Conservation (phyloP, 2,113 vertebrate genomes). For the Petrocephalus microphthalmus region DNA sequence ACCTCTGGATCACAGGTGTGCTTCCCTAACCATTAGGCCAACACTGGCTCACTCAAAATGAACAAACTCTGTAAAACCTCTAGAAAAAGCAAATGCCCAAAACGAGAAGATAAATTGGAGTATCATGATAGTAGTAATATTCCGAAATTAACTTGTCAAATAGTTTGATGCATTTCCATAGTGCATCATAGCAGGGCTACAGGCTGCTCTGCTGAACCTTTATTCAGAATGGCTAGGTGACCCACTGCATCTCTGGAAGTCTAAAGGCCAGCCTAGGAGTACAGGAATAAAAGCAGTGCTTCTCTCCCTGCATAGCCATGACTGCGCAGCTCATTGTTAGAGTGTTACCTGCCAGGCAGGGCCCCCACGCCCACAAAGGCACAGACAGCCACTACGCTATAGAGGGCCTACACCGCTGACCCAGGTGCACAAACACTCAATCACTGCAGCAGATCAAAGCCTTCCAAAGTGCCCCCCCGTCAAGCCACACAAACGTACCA, state of each 20-base stretch:
- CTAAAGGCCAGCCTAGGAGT: not conserved
- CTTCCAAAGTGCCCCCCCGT: conserved; percentile 46
- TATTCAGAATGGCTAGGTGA: not conserved
- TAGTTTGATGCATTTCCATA: not conserved
- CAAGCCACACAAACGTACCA: not conserved
- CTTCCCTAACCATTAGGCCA: no score
- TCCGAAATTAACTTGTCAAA: not conserved
- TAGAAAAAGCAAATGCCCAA: not conserved
- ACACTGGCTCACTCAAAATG: no score
- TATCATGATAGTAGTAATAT: not conserved
- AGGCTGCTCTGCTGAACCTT: not conserved
- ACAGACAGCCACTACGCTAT: conserved; percentile 45
- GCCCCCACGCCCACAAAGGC: conserved; percentile 10
- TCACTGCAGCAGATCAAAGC: conserved; percentile 61
- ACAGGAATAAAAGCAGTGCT: not conserved
- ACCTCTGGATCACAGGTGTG: no score
- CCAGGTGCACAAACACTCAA: conserved; percentile 73
- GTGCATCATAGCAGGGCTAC: not conserved
- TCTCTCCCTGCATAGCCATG: conserved; percentile 54
- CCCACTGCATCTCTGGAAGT: not conserved
- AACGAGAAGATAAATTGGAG: not conserved
- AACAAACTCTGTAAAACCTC: not conserved
- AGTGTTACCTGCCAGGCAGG: conserved; percentile 57
- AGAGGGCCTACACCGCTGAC: conserved; percentile 39
- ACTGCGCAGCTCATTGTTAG: conserved; percentile 50